Conservation (phyloP, 2,797 vertebrate genomes). For the Chelon auratus region DNA sequence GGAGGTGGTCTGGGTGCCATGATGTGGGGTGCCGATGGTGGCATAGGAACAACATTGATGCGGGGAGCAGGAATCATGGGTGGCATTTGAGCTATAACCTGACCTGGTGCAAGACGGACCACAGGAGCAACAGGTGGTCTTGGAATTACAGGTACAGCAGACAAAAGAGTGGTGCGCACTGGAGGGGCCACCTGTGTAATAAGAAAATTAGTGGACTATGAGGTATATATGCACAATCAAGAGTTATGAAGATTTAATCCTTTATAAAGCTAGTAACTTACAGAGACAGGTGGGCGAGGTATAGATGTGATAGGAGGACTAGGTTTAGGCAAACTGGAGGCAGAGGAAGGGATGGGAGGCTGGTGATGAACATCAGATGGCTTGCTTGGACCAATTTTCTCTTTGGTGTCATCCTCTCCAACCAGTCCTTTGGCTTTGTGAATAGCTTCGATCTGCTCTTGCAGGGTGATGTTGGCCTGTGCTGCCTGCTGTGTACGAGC, state of each 20-base stretch:
- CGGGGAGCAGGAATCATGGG: slow-evolving; percentile 93
- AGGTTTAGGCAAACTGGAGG: slow-evolving; percentile 85
- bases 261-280: slow-evolving; percentile 69
- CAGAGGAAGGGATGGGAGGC: slow-evolving; percentile 83
- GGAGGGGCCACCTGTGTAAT: slow-evolving; percentile 88
- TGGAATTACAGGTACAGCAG: slow-evolving; percentile 93
- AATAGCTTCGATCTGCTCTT: slow-evolving; percentile 99
- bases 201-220: background rate
- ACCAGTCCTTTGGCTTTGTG: slow-evolving; percentile 99
- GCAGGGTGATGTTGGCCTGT: slow-evolving; percentile 98
- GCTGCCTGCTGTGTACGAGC: slow-evolving; percentile 98
- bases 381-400: slow-evolving; percentile 99
- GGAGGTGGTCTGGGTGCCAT: slow-evolving; percentile 95
- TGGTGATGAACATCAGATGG: slow-evolving; percentile 91
- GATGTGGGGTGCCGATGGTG: slow-evolving; percentile 89
- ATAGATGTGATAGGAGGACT: slow-evolving; percentile 83
- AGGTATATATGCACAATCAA: no score
- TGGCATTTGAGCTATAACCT: slow-evolving; percentile 92
- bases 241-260: background rate
- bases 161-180: slow-evolving; percentile 93
- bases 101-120: slow-evolving; percentile 92
- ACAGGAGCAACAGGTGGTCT: slow-evolving; percentile 92
- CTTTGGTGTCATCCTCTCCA: slow-evolving; percentile 96
- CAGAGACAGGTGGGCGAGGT: slow-evolving; percentile 86
- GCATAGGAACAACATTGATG: slow-evolving; percentile 97